Base-by-base conservation (phyloP, 2,888 invertebrate genomes). In the Pterostichus niger region DNA sequence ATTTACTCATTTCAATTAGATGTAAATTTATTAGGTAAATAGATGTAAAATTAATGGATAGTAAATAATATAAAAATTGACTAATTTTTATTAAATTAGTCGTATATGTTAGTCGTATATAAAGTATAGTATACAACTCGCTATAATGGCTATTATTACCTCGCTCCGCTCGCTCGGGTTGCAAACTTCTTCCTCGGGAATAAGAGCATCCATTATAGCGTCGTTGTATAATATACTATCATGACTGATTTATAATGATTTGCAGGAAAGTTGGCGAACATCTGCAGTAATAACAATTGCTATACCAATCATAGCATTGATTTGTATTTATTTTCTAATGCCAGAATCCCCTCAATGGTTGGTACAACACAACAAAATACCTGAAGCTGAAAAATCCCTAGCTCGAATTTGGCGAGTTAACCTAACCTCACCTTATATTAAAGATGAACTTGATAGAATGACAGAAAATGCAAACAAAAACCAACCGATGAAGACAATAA, bases 311-410 rank as follows among this genome's bases (percentile, higher is more conserved):
- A 52, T 90, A 0, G 89, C 91, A 0, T 88, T 91, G 56, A 84
- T 90, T 0, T 84, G 91, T 61, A 88, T 90, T 2, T 85, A 89
- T 3, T 87, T 90, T 46, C 85, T 90, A 35, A 87, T 93, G 17
- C 91, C 92, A 0, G 93, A 93, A 87, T 92, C 92, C 13, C 92
- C 92, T 0, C 86, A 91, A 4, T 93, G 93, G 93, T 86, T 92
- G 13, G 88, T 91, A 0, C 89, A 90, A 35, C 90, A 89, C 81
- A 91, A 91, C 75, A 89, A 91, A 7, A 85, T 89, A 11, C 89
- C 90, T 2, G 92, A 92, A 85, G 92, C 92, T 0, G 88, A 89
- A 77, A 85, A 83, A 24, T 88, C 87, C 61, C 87, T 91, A 86
- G 89, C 90, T 83, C 88, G 87, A 84, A 90, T 92, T 52, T 90